A percentile compares a stretch with the other conserved stretches of the same genome.
phyloP scores from a whole-genome alignment of 1,140 invertebrate species.

The Drosophila novamexicana region DNA sequence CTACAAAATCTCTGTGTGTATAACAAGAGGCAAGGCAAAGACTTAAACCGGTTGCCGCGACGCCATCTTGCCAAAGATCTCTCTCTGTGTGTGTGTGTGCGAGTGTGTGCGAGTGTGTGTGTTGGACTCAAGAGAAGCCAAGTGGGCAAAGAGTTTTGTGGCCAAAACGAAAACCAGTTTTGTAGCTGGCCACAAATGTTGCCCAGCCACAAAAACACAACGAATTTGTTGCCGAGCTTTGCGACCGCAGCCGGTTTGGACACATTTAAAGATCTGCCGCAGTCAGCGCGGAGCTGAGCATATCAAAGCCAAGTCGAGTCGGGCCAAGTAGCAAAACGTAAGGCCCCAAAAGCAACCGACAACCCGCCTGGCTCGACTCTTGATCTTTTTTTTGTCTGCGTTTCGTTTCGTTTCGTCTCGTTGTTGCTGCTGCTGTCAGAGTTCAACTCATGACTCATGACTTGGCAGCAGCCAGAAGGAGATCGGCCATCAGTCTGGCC shows the following conservation, averaged over 20 bases:
- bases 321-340: background rate
- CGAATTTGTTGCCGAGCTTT: slow-evolving; percentile 13
- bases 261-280: slow-evolving; percentile 19
- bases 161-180: slow-evolving; percentile 59
- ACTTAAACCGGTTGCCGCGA: slow-evolving; percentile 65
- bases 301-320: slow-evolving; percentile 1
- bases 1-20: slow-evolving; percentile 54
- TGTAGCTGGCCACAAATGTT: slow-evolving; percentile 44
- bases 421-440: slow-evolving; percentile 19
- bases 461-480: slow-evolving; percentile 6
- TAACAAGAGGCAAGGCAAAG: slow-evolving; percentile 50
- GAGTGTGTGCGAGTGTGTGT: slow-evolving; percentile 24
- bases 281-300: slow-evolving; percentile 1
- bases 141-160: slow-evolving; percentile 46
- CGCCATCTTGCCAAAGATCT: slow-evolving; percentile 68
- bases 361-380: slow-evolving; percentile 19
- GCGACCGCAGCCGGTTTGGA: slow-evolving; percentile 19
- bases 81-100: slow-evolving; percentile 21
- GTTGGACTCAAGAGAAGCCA: slow-evolving; percentile 63
- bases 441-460: slow-evolving; percentile 25
- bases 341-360: background rate
- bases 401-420: slow-evolving; percentile 17
- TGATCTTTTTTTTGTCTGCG: slow-evolving; percentile 16
- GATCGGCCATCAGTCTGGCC: background rate
- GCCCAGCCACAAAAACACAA: slow-evolving; percentile 54